A percentile compares a stretch with the other conserved stretches of the same genome.
These are phyloP conservation scores for Piaya cayana DNA, from an alignment of 2,113 vertebrate species.

Conservation along the genomic window DNA sequence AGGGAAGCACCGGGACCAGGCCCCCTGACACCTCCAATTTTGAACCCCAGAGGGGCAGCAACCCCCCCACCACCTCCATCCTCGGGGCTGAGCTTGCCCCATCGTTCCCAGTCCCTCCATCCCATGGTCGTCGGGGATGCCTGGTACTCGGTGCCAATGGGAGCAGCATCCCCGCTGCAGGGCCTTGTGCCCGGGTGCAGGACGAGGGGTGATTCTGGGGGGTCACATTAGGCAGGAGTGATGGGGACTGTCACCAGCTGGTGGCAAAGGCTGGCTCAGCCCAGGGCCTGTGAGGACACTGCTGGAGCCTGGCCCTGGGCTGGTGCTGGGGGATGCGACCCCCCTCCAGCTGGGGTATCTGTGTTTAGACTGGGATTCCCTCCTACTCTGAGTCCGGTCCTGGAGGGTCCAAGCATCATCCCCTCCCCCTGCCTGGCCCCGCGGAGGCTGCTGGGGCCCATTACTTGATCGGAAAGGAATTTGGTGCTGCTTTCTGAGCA, in stretches of 20 bases:
- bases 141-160: not conserved
- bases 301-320: not conserved
- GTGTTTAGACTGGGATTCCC: slow-evolving; percentile 34
- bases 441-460: slow-evolving; percentile 72
- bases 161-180: not conserved
- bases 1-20: not conserved
- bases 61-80: not conserved
- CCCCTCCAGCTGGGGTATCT: not conserved
- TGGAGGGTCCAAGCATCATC: slow-evolving; percentile 54
- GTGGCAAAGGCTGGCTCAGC: not conserved
- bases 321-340: not conserved
- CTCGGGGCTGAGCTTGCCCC: not conserved
- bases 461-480: slow-evolving; percentile 75
- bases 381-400: not conserved
- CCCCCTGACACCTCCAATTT: not conserved
- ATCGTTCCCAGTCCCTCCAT: not conserved
- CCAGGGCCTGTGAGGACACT: not conserved
- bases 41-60: not conserved
- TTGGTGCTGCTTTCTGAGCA: slow-evolving; percentile 67
- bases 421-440: slow-evolving; percentile 64
- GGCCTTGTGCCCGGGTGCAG: not conserved
- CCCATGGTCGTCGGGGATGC: accelerated
- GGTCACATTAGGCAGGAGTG: not conserved
- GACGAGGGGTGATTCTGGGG: not conserved
- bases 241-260: accelerated